phyloP scores from a whole-genome alignment of 2,888 invertebrate species.

The Panopea generosa region DNA sequence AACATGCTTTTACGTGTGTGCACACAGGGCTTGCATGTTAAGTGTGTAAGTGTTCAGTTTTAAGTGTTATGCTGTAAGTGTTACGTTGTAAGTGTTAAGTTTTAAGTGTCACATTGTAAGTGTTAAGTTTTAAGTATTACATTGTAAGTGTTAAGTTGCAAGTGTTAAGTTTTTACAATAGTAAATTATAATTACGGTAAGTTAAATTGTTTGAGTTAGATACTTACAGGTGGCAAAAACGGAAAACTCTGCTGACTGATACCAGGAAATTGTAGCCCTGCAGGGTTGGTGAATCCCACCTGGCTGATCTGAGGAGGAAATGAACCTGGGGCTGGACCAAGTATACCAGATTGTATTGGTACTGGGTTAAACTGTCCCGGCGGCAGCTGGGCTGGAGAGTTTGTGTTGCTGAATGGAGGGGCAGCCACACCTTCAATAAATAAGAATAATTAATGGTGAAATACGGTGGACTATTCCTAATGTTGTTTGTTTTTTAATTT shows the following conservation, averaged over 20 bases:
- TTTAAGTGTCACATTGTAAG: no score
- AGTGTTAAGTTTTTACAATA: no score
- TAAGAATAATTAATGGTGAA: neutral
- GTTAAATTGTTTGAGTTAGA: no score
- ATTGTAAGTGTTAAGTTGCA: no score
- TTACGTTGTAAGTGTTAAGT: no score
- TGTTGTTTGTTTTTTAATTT: no score
- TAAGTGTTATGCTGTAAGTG: no score
- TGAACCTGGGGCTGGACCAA: conserved; percentile 25
- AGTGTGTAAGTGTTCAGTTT: no score
- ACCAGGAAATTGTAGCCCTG: conserved; percentile 49
- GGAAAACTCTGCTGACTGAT: conserved; percentile 51
- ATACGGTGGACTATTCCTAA: neutral
- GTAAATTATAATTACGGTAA: no score
- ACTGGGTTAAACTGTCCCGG: conserved; percentile 54
- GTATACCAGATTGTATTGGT: conserved; percentile 48
- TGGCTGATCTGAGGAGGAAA: conserved; percentile 47
- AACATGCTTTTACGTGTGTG: no score
- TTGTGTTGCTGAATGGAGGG: conserved; percentile 42
- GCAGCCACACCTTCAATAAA: conserved; percentile 9
- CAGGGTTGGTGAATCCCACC: conserved; percentile 28
- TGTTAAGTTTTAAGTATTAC: no score
- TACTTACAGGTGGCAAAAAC: conserved; percentile 53
- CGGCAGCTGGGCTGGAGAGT: conserved; percentile 50
- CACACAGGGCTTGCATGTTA: no score